Conservation (phyloP, 1,140 invertebrate species). For the Bursaphelenchus mucronatus region DNA sequence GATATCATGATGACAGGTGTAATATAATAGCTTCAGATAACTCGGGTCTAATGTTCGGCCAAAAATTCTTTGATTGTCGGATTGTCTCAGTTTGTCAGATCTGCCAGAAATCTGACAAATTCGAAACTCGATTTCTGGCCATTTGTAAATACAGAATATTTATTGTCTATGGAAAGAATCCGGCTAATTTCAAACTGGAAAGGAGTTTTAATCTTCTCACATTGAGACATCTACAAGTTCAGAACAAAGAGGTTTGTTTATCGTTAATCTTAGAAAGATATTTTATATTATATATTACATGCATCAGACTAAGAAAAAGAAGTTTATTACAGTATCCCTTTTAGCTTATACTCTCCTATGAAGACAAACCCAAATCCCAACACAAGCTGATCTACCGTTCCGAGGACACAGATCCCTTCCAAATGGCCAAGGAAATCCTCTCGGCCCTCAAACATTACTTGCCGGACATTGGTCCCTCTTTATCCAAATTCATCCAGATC, state of each 20-base stretch:
- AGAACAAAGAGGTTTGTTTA: constrained; percentile 30
- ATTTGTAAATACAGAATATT: constrained; percentile 59
- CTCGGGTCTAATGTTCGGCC: constrained; percentile 48
- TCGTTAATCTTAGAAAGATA: neutral
- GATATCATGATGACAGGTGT: no score
- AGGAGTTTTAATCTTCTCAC: constrained; percentile 53
- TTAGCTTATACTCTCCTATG: constrained; percentile 41
- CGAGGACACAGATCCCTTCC: constrained; percentile 18
- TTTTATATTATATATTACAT: neutral
- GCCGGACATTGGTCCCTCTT: constrained; percentile 50
- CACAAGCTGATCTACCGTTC: constrained; percentile 27
- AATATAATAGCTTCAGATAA: constrained; percentile 44
- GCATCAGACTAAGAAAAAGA: constrained; percentile 11
- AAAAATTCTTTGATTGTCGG: constrained; percentile 58
- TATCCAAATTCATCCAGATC: constrained; percentile 41
- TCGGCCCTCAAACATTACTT: constrained; percentile 57
- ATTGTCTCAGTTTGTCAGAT: constrained; percentile 38
- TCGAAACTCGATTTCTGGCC: constrained; percentile 47
- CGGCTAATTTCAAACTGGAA: constrained; percentile 50
- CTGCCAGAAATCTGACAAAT: constrained; percentile 51
- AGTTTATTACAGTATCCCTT: constrained; percentile 21
- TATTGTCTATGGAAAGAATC: constrained; percentile 48
- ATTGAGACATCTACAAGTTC: constrained; percentile 43
- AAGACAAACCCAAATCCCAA: constrained; percentile 30
- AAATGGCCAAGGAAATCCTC: constrained; percentile 51